phyloP scores from a whole-genome alignment of 2,113 vertebrate species.

The Calypte anna region DNA sequence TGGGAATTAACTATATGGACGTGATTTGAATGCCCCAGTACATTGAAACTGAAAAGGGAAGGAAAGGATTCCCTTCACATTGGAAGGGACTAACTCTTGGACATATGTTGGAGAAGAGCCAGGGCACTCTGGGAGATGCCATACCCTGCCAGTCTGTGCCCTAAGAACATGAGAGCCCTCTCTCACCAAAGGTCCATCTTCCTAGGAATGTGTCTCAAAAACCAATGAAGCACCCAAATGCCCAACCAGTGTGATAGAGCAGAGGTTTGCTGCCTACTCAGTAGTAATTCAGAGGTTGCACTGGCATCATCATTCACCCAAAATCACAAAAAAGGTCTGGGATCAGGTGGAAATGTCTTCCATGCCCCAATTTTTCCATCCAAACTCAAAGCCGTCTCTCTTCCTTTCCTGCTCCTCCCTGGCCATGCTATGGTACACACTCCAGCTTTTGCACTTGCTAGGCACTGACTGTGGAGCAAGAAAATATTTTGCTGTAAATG shows the following conservation, averaged over 20 bases:
- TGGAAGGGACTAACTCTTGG: not conserved
- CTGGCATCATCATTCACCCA: not conserved
- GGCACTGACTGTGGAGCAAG: not conserved
- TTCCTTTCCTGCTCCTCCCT: not conserved
- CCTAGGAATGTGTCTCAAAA: not conserved
- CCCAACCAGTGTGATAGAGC: not conserved
- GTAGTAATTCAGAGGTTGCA: not conserved
- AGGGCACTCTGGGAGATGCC: not conserved
- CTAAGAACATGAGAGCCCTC: not conserved
- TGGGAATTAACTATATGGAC: not conserved
- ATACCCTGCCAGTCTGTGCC: not conserved
- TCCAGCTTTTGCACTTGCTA: not conserved
- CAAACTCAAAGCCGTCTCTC: not conserved
- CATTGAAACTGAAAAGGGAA: not conserved
- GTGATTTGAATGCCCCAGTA: not conserved
- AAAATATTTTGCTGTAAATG: not conserved
- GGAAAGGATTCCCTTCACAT: not conserved
- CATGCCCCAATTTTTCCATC: not conserved
- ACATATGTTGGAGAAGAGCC: not conserved
- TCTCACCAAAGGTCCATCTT: not conserved
- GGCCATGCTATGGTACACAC: rapidly evolving
- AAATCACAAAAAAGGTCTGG: not conserved
- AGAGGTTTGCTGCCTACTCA: not conserved
- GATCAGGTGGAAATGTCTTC: rapidly evolving
- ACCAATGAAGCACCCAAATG: not conserved